Evolutionary conservation across 2,113 vertebrate genomes (phyloP).

Genomic region (Festucalex cinctus): DNA sequence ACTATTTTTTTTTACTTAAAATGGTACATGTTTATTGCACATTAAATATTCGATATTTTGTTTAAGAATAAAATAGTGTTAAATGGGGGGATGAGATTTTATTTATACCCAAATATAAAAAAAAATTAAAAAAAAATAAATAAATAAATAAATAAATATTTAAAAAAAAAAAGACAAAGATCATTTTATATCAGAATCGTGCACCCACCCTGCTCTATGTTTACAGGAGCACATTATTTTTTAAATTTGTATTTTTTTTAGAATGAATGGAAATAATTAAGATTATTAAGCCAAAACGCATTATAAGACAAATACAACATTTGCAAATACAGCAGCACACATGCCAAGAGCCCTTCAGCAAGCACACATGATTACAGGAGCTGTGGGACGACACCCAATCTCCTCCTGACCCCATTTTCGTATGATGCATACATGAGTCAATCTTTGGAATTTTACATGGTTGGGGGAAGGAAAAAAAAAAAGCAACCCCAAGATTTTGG

Average conservation of each 20-base stretch:
- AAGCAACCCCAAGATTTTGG: not conserved
- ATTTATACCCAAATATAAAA: no score
- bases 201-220: not conserved
- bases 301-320: not conserved
- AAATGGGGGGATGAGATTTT: no score
- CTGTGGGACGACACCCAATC: constrained; percentile 41
- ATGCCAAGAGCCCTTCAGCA: not conserved
- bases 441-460: constrained; percentile 40
- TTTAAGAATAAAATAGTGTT: no score
- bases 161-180: no score
- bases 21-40: no score
- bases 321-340: not conserved
- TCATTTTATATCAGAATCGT: not conserved
- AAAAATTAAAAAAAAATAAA: no score
- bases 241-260: not conserved
- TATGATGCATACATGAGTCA: constrained; percentile 37
- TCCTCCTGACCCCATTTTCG: constrained; percentile 50
- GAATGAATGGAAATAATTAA: not conserved
- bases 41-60: no score
- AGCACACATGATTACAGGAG: constrained; percentile 26
- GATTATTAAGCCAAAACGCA: no score
- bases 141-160: no score
- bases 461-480: not conserved
- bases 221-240: not conserved
- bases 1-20: no score